Conservation (phyloP, 30 jellyfish, hydroid and myxozoan genomes). For the Turritopsis rubra region DNA sequence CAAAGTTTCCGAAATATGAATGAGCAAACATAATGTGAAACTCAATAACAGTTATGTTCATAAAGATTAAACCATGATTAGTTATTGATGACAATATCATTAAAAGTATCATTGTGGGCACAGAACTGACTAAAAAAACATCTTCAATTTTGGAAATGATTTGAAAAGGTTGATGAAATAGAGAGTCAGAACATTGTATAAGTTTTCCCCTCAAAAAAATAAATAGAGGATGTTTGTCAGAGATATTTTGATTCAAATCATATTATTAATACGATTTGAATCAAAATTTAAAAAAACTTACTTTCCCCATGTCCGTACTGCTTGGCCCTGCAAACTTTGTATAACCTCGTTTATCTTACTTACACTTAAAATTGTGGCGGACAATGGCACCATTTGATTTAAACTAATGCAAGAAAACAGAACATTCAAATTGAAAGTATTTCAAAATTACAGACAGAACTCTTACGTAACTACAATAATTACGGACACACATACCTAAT, state of each 20-base stretch:
- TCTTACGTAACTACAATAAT: not conserved
- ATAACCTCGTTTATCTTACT: not conserved
- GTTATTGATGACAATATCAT: not conserved
- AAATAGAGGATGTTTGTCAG: too few species aligned
- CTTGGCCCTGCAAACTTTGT: slow-evolving; percentile 7
- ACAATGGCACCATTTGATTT: slow-evolving; percentile 12
- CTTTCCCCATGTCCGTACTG: slow-evolving; percentile 31
- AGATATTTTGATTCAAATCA: too few species aligned
- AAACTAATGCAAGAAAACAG: not conserved
- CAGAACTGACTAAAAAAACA: too few species aligned
- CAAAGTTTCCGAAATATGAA: not conserved
- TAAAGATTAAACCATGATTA: not conserved
- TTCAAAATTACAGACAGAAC: not conserved
- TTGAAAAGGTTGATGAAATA: too few species aligned
- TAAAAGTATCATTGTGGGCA: too few species aligned
- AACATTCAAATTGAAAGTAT: not conserved
- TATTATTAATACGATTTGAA: too few species aligned
- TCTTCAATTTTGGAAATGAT: too few species aligned
- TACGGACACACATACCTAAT: too few species aligned
- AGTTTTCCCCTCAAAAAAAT: too few species aligned
- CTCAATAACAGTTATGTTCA: not conserved
- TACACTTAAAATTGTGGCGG: not conserved
- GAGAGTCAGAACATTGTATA: too few species aligned
- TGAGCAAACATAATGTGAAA: not conserved
- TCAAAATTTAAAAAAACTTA: too few species aligned